Conservation (phyloP, 2,888 invertebrate genomes). For the Drosophila siamana region DNA sequence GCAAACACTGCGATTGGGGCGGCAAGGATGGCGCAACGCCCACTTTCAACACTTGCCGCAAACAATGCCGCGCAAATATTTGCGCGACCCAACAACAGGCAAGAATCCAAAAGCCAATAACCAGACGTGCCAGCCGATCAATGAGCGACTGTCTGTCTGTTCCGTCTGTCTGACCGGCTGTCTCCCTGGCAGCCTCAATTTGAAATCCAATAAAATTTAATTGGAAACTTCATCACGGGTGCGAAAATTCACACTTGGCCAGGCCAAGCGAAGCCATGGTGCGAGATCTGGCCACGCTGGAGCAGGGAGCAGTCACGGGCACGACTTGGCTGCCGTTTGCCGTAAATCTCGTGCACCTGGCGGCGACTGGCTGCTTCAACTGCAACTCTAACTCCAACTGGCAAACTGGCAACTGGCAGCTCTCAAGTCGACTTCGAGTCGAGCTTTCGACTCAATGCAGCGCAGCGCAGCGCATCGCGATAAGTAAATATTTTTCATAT, state of each 20-base stretch:
- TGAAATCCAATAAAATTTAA: conserved; percentile 83
- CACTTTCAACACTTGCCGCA: conserved; percentile 78
- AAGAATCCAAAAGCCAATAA: conserved; percentile 12
- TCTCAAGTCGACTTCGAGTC: conserved; percentile 17
- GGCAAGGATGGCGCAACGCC: conserved; percentile 58
- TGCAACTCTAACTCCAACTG: conserved; percentile 16
- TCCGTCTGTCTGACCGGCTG: conserved; percentile 30
- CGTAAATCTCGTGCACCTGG: conserved; percentile 78
- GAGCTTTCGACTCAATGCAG: too few relatives aligned
- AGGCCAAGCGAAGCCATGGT: conserved; percentile 25
- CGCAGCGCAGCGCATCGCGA: conserved; percentile 70
- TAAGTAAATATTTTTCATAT: conserved; percentile 78
- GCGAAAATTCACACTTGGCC: conserved; percentile 81
- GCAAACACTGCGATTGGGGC: conserved; percentile 19
- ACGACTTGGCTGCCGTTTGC: conserved; percentile 77
- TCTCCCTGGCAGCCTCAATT: conserved; percentile 72
- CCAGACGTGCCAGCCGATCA: conserved; percentile 48
- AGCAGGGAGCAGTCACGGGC: conserved; percentile 60
- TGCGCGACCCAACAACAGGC: conserved; percentile 48
- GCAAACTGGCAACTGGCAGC: conserved; percentile 19
- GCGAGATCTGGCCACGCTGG: conserved; percentile 30
- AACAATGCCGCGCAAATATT: conserved; percentile 79
- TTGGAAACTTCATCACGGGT: conserved; percentile 83
- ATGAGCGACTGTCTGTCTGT: conserved; percentile 47
- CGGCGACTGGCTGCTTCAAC: conserved; percentile 52